Evolutionary conservation across 2,888 invertebrate species (phyloP), one percentile per base, ranked within the genome.

Genomic region (Machimus rusticus): DNA sequence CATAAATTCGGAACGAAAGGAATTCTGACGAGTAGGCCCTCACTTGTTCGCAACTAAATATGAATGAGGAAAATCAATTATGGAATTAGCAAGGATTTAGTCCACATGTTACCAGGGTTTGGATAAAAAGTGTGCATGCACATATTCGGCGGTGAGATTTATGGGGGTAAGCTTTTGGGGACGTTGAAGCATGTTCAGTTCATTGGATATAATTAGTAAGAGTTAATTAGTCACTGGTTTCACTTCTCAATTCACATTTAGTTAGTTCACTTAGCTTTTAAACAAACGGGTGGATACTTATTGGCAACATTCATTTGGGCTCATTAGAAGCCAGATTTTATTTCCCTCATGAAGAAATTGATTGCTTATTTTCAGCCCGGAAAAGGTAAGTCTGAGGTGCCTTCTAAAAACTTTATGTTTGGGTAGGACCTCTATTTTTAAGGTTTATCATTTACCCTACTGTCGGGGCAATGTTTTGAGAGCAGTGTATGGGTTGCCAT

Each of bases 1-100:
- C 74, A 85, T 85, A 85, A 85, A 85, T 85, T 66, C 6, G 0
- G 66, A 74, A 9, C 74, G 28, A 23, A 84, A 8, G 66, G 66
- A 9, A 31, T 31, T 34, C 34, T 37, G 34, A 23, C 39, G 43
- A 74, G 23, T 19, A 19, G 51, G 39, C 39, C 85, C 39, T 66
- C 34, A 31, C 23, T 31, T 34, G 37, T 28, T 37, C 82, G 57
- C 43, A 82, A 82, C 55, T 82, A 82, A 82, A 51, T 55, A 82
- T 82, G 82, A 82, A 82, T 82, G 82, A 57, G 57, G 82, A 82
- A 85, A 85, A 85, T 85, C 85, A 85, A 85, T 85, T 85, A 85
- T 28, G 43, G 74, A 85, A 85, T 85, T 85, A 85, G 37, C 37
- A 74, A 85, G 57, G 74, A 85, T 85, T 85, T 85, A n/a, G 85